Base-by-base conservation (phyloP, 2,888 invertebrate species). In the Cheilosia impressa region DNA sequence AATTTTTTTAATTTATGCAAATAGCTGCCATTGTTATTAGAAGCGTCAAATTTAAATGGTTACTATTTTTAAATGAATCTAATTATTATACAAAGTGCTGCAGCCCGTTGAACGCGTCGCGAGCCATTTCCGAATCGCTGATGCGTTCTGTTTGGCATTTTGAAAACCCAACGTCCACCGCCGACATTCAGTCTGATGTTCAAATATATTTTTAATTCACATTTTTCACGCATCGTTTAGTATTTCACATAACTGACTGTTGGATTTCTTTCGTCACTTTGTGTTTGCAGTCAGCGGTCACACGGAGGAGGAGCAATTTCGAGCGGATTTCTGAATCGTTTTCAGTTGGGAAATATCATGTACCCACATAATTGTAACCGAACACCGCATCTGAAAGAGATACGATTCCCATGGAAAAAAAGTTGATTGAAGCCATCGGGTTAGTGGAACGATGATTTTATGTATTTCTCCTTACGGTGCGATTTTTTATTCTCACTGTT, bases 401-500 rank as follows among this genome's bases (percentile, higher is more conserved):
- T 50, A 50, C 72, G 43, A 43, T 53, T 52, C 73, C n/a, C 53
- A 63, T 63, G 52, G 19, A 55, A n/a, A 27, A 24, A 53, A 43
- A 24, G 31, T 47, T 65, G 41, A 76, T 68, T 77, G 52, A 77
- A 62, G 38, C 69, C 60, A 77, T 45, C 47, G 77, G 77, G 77
- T 77, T 62, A 77, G 69, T 77, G 62, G 69, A 69, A 69, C 77
- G 77, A 62, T 77, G 53, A 22, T 66, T 50, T 19, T 38, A 41
- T 65, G 65, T 63, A 45, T 45, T 50, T 52, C n/a, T 62, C 34
- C 17, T 31, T 27, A 43, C 62, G 43, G 52, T 34, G 43, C 43
- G 15, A 43, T 63, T 47, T 22, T 7, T 38, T n/a, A 22, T 60
- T 60, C 15, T 17, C 45, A 15, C 15, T 6, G 52, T 24, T 15